These are phyloP conservation scores for Rhagonycha fulva DNA, from an alignment of 2,888 invertebrate species.

Conservation along the genomic window DNA sequence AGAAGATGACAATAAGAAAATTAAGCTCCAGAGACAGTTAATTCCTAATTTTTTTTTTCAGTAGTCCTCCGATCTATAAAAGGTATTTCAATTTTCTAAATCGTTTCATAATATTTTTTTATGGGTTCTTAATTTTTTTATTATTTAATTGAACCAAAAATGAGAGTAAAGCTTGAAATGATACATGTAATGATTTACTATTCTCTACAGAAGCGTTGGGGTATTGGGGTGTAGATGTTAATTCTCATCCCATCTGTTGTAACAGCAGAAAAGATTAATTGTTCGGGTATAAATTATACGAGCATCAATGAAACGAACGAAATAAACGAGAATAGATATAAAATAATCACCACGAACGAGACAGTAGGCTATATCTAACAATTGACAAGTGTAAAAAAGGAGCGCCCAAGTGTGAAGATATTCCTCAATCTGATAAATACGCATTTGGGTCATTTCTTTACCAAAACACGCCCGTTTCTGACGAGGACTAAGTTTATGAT, in stretches of 20 bases:
- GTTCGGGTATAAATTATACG: slow-evolving; percentile 14
- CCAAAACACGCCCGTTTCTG: slow-evolving; percentile 22
- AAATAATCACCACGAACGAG: slow-evolving; percentile 25
- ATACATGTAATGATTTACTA: neutral
- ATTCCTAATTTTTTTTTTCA: neutral
- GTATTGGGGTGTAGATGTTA: neutral
- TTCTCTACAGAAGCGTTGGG: neutral
- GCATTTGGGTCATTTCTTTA: slow-evolving; percentile 41
- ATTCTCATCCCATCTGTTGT: neutral
- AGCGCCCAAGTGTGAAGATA: slow-evolving; percentile 41
- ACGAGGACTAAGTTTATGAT: neutral
- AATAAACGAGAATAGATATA: slow-evolving; percentile 18
- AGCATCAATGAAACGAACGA: slow-evolving; percentile 9
- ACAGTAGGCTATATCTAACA: slow-evolving; percentile 33
- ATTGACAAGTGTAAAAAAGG: slow-evolving; percentile 41
- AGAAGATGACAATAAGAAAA: no score
- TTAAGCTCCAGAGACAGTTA: neutral
- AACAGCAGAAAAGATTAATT: slow-evolving; percentile 18
- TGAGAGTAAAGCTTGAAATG: neutral
- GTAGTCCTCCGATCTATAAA: neutral
- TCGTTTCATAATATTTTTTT: neutral
- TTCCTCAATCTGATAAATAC: slow-evolving; percentile 39
- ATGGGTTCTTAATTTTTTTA: neutral
- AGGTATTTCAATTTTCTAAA: neutral
- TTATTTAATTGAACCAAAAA: neutral